Percentiles rank a stretch among this genome's conserved stretches.
Evolutionary conservation across 2,888 invertebrate genomes (phyloP).

Genomic region (Erebia epiphron): DNA sequence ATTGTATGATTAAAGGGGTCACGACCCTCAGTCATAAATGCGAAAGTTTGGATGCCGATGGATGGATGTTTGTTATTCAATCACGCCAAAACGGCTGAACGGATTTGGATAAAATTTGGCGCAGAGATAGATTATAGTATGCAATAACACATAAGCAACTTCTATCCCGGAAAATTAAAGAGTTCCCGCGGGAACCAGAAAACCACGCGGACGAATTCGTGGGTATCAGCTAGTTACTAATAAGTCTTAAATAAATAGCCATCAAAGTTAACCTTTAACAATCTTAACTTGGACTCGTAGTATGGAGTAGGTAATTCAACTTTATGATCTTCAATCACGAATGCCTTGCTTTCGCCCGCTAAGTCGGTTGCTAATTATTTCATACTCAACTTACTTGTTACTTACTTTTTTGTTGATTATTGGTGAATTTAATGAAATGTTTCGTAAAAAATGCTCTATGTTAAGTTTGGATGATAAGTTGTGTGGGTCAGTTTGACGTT

Average conservation of each 20-base stretch:
- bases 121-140: too few relatives aligned
- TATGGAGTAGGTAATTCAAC: conserved; percentile 26
- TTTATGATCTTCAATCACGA: conserved; percentile 45
- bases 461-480: neutral
- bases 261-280: conserved; percentile 32
- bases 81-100: too few relatives aligned
- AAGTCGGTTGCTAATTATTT: conserved; percentile 32
- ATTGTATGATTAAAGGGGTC: too few relatives aligned
- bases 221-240: neutral
- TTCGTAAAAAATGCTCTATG: neutral
- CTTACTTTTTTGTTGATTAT: conserved; percentile 3
- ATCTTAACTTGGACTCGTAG: conserved; percentile 41
- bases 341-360: conserved; percentile 32
- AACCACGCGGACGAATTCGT: too few relatives aligned
- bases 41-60: too few relatives aligned
- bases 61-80: too few relatives aligned
- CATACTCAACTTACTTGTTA: conserved; percentile 19
- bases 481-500: neutral
- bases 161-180: too few relatives aligned
- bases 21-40: too few relatives aligned
- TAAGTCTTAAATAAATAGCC: conserved; percentile 1
- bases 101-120: too few relatives aligned
- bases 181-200: too few relatives aligned
- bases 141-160: too few relatives aligned
- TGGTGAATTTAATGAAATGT: neutral